Base-by-base conservation (phyloP, 2,888 invertebrate species). In the Saturnia japonica region DNA sequence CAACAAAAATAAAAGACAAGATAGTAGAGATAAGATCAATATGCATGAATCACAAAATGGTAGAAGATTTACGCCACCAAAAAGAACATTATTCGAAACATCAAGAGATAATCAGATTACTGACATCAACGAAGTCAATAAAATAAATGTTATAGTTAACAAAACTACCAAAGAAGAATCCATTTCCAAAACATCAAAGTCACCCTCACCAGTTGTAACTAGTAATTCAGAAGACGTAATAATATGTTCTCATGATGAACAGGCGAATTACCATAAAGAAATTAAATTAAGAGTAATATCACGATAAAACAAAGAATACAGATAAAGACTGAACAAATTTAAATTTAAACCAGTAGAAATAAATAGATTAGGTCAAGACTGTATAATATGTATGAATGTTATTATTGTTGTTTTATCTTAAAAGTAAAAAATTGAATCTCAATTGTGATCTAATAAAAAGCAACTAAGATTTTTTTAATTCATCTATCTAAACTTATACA, bases 171-270 rank as follows among this genome's bases (percentile, higher is more conserved):
- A 54, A 19, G 54, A 25, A 42, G 66, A 70, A 51, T 42, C 51
- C 1, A 54, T 51, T 6, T 25, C 54, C 9, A 42, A 64, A 40
- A 6, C 28, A 3, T 40, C 70, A 12, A 54, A 34, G 16, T 54
- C 22, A 42, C 54, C 66, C 19, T 73, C 75, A n/a, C 68, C 71
- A 34, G 47, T 72, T 67, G 34, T 68, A 40, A 74, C 40, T 54
- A 72, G 87, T 75, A 91, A 91, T 73, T 78, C 91, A 67, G 88
- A 85, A 73, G 91, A 92, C 25, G 93, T 90, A 64, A 81, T 78
- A 54, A 86, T 85, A 11, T 89, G 87, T 9, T 82, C 90, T 3
- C 88, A 89, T 72, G 94, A 93, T 70, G 94, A 94, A 75, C 85
- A 94, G n/a, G 87, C 88, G 3, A 81, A 84, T 11, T 93, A 94